These are phyloP conservation scores for Chaetophractus vellerosus DNA, from an alignment of 2,797 vertebrate species.

Conservation along the genomic window DNA sequence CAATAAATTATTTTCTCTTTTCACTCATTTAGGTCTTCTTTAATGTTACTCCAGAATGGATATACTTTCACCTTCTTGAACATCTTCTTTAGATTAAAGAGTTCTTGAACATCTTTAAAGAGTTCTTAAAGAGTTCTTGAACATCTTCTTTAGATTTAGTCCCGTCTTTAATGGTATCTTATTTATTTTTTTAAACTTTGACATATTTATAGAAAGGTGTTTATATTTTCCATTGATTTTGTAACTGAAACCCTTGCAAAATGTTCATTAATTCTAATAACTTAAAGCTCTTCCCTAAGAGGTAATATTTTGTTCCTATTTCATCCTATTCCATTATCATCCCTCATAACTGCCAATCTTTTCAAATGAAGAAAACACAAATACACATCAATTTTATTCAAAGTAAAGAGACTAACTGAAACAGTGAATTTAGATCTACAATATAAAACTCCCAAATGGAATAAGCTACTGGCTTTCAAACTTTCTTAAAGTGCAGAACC, in stretches of 20 bases:
- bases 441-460: slow-evolving; percentile 23
- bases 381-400: slow-evolving; percentile 16
- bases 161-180: neutral
- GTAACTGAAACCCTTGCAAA: neutral
- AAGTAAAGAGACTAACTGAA: neutral
- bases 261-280: neutral
- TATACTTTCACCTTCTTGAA: neutral
- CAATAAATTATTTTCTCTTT: slow-evolving; percentile 6
- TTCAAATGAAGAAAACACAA: slow-evolving; percentile 18
- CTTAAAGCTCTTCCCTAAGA: slow-evolving; percentile 3
- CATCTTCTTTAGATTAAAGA: slow-evolving; percentile 44
- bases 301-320: neutral
- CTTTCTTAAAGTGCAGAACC: neutral
- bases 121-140: neutral
- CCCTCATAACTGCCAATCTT: slow-evolving; percentile 6
- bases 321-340: neutral
- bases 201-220: neutral
- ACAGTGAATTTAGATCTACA: neutral
- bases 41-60: slow-evolving; percentile 25
- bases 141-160: slow-evolving; percentile 41
- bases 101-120: neutral
- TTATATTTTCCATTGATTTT: slow-evolving; percentile 56
- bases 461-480: slow-evolving; percentile 5
- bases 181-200: neutral
- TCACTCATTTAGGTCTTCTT: neutral